Evolutionary conservation across 2,888 invertebrate species (phyloP).

Genomic region (Choristoneura rosaceana): DNA sequence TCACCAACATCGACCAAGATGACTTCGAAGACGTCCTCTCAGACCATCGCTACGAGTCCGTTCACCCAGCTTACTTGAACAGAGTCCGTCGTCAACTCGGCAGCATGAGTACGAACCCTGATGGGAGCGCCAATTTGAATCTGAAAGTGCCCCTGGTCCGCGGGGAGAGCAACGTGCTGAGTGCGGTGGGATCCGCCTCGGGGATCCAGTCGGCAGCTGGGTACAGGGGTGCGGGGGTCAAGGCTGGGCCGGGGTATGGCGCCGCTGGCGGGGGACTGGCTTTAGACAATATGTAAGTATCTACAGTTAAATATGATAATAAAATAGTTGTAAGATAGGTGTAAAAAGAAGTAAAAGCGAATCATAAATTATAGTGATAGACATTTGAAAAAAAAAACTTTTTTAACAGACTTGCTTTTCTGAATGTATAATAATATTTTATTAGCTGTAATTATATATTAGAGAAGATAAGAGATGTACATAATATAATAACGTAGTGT

Average conservation of each 20-base stretch:
- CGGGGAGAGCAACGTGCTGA: conserved; percentile 42
- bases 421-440: no score
- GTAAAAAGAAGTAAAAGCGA: no score
- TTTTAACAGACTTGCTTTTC: no score
- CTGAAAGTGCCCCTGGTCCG: conserved; percentile 44
- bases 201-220: conserved; percentile 30
- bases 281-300: conserved; percentile 61
- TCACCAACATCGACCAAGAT: conserved; percentile 12
- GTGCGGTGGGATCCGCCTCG: conserved; percentile 41
- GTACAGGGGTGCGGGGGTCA: conserved; percentile 51
- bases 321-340: no score
- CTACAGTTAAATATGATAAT: not conserved
- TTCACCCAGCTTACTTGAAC: conserved; percentile 25
- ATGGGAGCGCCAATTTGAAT: conserved; percentile 42
- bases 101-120: conserved; percentile 43
- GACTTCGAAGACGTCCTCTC: conserved; percentile 14
- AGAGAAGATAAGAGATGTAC: no score
- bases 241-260: conserved; percentile 45
- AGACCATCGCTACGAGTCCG: conserved; percentile 8
- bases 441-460: no score
- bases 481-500: no score
- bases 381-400: no score
- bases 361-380: no score
- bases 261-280: conserved; percentile 58
- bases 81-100: conserved; percentile 37